phyloP scores from a whole-genome alignment of 2,113 vertebrate species.

The Cephalophus harveyi region DNA sequence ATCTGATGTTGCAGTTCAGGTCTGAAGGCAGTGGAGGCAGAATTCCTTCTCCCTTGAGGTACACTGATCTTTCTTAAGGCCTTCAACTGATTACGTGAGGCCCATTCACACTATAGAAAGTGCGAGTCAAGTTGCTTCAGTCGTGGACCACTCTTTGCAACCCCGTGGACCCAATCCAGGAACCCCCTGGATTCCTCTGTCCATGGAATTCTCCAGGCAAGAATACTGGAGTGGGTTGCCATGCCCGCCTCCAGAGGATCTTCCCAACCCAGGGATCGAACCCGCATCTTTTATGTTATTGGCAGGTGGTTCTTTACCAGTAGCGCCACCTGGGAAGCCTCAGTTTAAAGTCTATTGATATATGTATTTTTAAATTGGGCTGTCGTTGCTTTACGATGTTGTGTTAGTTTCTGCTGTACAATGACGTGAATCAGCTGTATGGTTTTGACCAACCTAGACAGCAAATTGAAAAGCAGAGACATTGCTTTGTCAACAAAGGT shows the following conservation, averaged over 20 bases:
- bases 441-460: too few species aligned
- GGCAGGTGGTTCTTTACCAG: neutral
- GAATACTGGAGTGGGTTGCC: neutral
- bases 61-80: neutral
- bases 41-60: neutral
- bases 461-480: too few species aligned
- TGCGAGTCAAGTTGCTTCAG: neutral
- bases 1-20: neutral
- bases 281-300: neutral
- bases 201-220: neutral
- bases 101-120: neutral
- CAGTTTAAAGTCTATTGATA: neutral
- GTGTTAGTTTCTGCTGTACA: neutral
- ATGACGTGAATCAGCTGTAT: neutral
- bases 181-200: too few species aligned
- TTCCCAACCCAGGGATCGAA: neutral
- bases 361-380: neutral
- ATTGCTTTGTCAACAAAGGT: too few species aligned
- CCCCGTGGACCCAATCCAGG: neutral
- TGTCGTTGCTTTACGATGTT: neutral
- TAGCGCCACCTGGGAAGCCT: neutral
- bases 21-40: neutral
- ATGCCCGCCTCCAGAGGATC: neutral
- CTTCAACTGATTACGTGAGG: neutral
- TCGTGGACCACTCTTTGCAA: neutral